Evolutionary conservation across 2,797 vertebrate genomes (phyloP), one percentile per base, ranked within the genome.

Genomic region (Fistularia tabacaria): DNA sequence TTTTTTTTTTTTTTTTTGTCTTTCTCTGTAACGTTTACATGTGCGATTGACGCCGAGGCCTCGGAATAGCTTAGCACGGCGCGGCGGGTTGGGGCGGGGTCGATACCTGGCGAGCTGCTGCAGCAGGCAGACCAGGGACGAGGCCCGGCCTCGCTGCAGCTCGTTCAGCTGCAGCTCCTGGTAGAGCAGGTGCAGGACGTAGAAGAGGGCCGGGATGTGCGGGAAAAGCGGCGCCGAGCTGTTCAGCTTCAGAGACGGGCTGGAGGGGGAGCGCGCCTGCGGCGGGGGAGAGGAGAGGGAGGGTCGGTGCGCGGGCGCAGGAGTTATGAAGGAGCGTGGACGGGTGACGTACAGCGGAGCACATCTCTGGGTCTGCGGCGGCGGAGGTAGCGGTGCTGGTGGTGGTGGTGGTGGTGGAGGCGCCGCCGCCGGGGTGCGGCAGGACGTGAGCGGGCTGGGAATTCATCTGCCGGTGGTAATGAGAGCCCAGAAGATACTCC

Each of bases 131-230:
- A 96, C 92, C 10, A 99, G 92, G 0, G 92, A 93, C 8, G 89
- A 90, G 40, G 94, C 90, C 42, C 91, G 92, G 11, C 93, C 93
- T 66, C 94, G 89, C 91, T 97, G 95, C 7, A 98, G 88, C 67
- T 94, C 93, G 7, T 99, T 94, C 76, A 99, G 88, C 70, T 97
- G 96, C 52, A 98, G 89, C 68, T 99, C 97, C 79, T 99, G 94
- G 0, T 98, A 98, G 44, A 98, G 89, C 62, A 99, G 89, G 73
- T 99, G 96, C 61, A 99, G 93, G 14, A 97, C 93, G 70, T 92
- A 96, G 86, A 99, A 98, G 58, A 99, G 91, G 25, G 94, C 89
- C 36, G 97, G 95, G 46, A 98, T 92, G 69, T 98, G 93, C 62
- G 87, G 79, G 74, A 98, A 98, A 50, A 99, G 94, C 37, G 93